Base-by-base conservation (phyloP, 2,797 vertebrate species). In the Falco concolor region DNA sequence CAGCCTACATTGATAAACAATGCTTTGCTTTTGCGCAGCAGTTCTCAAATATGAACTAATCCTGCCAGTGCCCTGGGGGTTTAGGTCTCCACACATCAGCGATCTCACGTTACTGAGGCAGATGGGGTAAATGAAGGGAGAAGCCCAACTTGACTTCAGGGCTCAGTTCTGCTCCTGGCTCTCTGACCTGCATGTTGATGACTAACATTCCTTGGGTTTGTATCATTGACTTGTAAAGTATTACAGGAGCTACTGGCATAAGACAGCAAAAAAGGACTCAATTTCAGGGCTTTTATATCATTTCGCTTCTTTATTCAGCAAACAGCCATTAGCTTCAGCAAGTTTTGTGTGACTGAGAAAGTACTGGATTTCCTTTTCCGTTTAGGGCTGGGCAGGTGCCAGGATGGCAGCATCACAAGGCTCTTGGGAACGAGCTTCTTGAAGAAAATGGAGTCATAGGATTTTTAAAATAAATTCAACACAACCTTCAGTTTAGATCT, bases 91-190 rank as follows among this genome's bases (percentile, higher is more conserved):
- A 89, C 78, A 86, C 77, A 70, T 88, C 96, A 95, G 38, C 84
- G 91, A 84, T 88, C 94, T 93, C 87, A 88, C 28, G 30, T 90
- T 95, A 84, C 78, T 47, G 60, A 90, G 95, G 93, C 95, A 96
- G 79, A 95, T 87, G 63, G 85, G 87, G 52, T 88, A 95, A 95
- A 91, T 90, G 91, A 95, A 96, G 87, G 56, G 84, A 95, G 89
- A 97, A 97, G 67, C 86, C 90, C 84, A 84, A 3, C 80, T 88
- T 87, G 90, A 87, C 93, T 94, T 69, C 59, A 90, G 92, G 90
- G 74, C 84, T 93, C 3, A 0, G 52, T 84, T 93, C 80, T 93
- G 80, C 86, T 92, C 74, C 77, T 9, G 15, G 54, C 80, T 88
- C 57, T 73, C 80, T 94, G 93, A 87, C 88, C 90, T 89, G 52